Evolutionary conservation across 2,888 invertebrate genomes (phyloP).

Genomic region (Herminia tarsipennalis): DNA sequence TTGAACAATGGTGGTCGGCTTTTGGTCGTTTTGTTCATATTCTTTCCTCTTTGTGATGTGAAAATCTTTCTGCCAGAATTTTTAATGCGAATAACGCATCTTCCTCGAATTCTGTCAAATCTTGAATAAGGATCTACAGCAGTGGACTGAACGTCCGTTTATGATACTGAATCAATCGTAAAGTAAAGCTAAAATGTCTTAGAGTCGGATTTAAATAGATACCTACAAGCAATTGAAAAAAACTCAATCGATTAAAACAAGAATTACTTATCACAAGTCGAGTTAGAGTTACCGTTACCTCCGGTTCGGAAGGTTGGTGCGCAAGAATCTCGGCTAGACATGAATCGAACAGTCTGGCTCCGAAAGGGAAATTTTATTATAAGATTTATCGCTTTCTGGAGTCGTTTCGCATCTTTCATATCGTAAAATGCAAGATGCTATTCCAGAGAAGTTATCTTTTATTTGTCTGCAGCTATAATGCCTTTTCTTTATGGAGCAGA

Average conservation of each 20-base stretch:
- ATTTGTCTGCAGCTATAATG: too few species aligned
- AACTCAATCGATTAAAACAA: not conserved
- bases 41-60: slow-evolving; percentile 18
- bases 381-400: not conserved
- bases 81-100: too few species aligned
- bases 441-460: too few species aligned
- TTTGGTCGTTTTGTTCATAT: slow-evolving; percentile 29
- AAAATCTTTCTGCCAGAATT: too few species aligned
- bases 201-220: too few species aligned
- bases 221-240: not conserved
- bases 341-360: slow-evolving; percentile 6
- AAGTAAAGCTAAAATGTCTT: too few species aligned
- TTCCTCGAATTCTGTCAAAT: too few species aligned
- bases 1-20: slow-evolving; percentile 36
- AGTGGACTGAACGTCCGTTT: too few species aligned
- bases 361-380: slow-evolving; percentile 10
- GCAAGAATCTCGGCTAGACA: slow-evolving; percentile 8
- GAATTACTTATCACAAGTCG: not conserved
- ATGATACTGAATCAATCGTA: too few species aligned
- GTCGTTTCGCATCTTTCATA: not conserved
- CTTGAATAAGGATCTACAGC: too few species aligned
- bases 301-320: slow-evolving; percentile 5
- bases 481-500: too few species aligned
- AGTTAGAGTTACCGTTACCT: slow-evolving; percentile 1
- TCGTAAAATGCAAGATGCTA: too few species aligned